Conservation (phyloP, 2,888 invertebrate genomes). For the Beris chalybata region DNA sequence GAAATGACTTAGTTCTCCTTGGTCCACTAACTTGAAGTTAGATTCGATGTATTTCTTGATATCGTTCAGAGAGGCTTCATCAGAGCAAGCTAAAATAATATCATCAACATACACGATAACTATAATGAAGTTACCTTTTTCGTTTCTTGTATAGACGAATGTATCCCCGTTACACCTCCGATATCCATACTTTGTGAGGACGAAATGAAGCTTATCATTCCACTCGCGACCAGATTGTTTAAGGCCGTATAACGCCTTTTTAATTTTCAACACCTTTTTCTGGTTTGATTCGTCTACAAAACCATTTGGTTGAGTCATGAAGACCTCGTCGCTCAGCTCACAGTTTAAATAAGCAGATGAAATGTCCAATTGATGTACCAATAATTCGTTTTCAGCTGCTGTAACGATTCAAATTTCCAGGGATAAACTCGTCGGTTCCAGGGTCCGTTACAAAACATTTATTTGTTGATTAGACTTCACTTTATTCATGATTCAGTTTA, state of each 20-base stretch:
- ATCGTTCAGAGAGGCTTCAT: neutral
- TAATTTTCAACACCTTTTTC: neutral
- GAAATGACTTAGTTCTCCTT: neutral
- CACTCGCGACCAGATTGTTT: slow-evolving; percentile 23
- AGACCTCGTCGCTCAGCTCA: neutral
- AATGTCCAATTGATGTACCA: no score
- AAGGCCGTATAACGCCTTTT: slow-evolving; percentile 20
- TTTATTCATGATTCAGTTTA: no score
- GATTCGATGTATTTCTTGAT: neutral
- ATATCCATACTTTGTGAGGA: neutral
- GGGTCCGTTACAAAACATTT: no score
- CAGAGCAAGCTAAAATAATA: neutral
- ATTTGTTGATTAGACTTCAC: no score
- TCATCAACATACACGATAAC: neutral
- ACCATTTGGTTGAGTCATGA: neutral
- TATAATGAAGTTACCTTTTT: neutral
- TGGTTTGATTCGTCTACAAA: no score
- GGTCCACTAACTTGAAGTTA: neutral
- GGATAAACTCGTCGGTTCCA: no score
- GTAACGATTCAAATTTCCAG: no score
- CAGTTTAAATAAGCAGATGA: neutral
- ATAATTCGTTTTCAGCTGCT: no score
- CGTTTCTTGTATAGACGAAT: neutral
- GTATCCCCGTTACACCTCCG: neutral
- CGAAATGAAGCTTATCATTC: slow-evolving; percentile 11